phyloP scores from a whole-genome alignment of 2,888 invertebrate species.

The Sminthurides aquaticus region DNA sequence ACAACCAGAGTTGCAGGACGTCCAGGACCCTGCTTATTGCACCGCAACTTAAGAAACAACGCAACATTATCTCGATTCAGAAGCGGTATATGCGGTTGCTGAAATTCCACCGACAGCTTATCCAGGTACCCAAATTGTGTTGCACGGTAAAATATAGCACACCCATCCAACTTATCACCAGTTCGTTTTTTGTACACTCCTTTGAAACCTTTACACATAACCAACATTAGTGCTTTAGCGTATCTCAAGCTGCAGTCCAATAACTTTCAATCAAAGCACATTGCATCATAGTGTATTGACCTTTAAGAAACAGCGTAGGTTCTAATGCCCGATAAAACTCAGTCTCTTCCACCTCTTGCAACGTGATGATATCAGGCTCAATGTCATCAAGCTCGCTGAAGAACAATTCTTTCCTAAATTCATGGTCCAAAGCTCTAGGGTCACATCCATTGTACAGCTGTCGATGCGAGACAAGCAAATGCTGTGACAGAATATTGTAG shows the following conservation, averaged over 20 bases:
- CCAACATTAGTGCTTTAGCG: slow-evolving; percentile 2
- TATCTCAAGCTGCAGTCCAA: too few relatives aligned
- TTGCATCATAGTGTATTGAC: slow-evolving; percentile 20
- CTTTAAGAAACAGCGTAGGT: slow-evolving; percentile 50
- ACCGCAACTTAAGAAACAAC: slow-evolving; percentile 64
- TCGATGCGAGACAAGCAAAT: slow-evolving; percentile 63
- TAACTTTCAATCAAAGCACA: too few relatives aligned
- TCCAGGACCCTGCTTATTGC: slow-evolving; percentile 48
- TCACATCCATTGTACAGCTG: slow-evolving; percentile 64
- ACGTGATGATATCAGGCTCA: slow-evolving; percentile 63
- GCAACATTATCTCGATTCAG: slow-evolving; percentile 84
- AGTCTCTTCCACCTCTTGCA: slow-evolving; percentile 84
- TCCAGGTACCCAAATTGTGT: slow-evolving; percentile 61
- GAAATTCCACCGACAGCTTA: slow-evolving; percentile 63
- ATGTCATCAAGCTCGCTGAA: slow-evolving; percentile 54
- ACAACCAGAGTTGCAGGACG: slow-evolving; percentile 58
- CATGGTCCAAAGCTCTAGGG: slow-evolving; percentile 60
- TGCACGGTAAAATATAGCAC: slow-evolving; percentile 74
- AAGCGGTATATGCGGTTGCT: slow-evolving; percentile 53
- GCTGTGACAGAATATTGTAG: slow-evolving; percentile 84
- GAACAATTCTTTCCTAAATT: slow-evolving; percentile 55
- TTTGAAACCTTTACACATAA: slow-evolving; percentile 56
- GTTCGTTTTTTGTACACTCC: slow-evolving; percentile 78
- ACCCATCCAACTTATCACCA: slow-evolving; percentile 73
- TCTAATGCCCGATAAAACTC: slow-evolving; percentile 60